Percentiles rank a stretch among this genome's conserved stretches.
Conservation (phyloP, 2,888 invertebrate genomes). For the Arctia plantaginis region DNA sequence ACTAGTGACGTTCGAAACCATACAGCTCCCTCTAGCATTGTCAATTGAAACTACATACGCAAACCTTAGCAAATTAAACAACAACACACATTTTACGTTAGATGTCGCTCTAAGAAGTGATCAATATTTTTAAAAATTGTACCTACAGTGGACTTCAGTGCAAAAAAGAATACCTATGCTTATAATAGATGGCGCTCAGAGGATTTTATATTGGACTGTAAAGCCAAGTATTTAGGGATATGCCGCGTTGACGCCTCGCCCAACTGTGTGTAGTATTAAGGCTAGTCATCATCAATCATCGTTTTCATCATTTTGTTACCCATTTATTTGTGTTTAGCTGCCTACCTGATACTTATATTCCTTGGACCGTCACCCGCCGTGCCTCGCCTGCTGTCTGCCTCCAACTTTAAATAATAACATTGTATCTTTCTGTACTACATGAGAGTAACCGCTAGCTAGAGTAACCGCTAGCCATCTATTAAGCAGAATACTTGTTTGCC, state of each 20-base stretch:
- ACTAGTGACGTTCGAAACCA: neutral
- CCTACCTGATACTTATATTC: no score
- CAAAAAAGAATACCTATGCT: neutral
- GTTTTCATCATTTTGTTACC: no score
- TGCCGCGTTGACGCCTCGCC: no score
- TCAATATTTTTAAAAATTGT: no score
- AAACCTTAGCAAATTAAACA: neutral
- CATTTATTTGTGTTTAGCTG: no score
- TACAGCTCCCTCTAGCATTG: neutral
- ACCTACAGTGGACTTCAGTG: neutral
- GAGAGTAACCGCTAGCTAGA: no score
- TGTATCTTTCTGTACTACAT: no score
- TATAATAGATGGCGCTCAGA: neutral
- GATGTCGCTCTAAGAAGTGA: neutral
- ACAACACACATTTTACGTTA: neutral
- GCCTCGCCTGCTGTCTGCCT: no score
- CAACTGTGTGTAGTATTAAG: no score
- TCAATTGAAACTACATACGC: neutral
- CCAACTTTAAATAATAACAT: no score
- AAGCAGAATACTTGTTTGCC: neutral
- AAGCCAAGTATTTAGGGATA: neutral
- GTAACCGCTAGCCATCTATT: neutral
- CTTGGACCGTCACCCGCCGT: no score
- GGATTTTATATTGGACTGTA: neutral
- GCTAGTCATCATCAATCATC: no score